Percentiles rank a stretch among this genome's conserved stretches.
phyloP scores from a whole-genome alignment of 2,797 vertebrate genomes.

The Crax fasciolata region DNA sequence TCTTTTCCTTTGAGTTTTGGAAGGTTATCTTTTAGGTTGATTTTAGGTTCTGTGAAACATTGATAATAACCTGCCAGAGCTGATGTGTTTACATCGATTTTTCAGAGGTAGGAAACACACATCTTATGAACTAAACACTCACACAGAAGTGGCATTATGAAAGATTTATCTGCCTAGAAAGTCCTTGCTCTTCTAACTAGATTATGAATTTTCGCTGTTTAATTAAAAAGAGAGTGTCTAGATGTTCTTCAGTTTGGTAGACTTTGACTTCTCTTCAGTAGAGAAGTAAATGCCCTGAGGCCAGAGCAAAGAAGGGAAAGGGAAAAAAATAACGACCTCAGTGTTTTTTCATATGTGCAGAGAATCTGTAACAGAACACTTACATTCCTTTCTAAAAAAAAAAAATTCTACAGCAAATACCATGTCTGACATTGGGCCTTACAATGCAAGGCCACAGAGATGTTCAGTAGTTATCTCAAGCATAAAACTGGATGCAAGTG shows the following conservation, averaged over 20 bases:
- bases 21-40: slow-evolving; percentile 77
- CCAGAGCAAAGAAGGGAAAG: neutral
- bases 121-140: neutral
- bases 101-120: slow-evolving; percentile 39
- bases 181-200: neutral
- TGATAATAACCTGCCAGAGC: slow-evolving; percentile 78
- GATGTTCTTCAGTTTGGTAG: neutral
- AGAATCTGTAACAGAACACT: neutral
- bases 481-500: neutral
- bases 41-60: slow-evolving; percentile 77
- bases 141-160: neutral
- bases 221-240: neutral
- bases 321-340: neutral
- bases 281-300: neutral
- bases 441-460: neutral
- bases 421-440: neutral
- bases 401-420: neutral
- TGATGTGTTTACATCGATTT: slow-evolving; percentile 76
- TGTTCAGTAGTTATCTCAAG: neutral
- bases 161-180: neutral
- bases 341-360: neutral
- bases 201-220: neutral
- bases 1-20: slow-evolving; percentile 65
- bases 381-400: neutral
- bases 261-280: neutral